A percentile compares a stretch with the other conserved stretches of the same genome.
phyloP scores from a whole-genome alignment of 1,140 invertebrate species.

The Micrasema longulum region DNA sequence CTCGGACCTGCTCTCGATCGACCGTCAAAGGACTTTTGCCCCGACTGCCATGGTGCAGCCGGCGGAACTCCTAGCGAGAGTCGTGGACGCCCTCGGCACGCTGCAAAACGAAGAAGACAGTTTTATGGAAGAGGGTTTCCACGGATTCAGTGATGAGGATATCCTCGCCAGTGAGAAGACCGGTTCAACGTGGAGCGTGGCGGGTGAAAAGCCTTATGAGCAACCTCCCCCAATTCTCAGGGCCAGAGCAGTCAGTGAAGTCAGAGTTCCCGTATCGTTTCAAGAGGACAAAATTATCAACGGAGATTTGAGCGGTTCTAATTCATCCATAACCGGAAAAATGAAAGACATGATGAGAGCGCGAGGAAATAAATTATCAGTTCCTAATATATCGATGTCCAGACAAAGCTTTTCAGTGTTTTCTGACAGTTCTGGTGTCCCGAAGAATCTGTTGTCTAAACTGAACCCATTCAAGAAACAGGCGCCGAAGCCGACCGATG shows the following conservation, averaged over 20 bases:
- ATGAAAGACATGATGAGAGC: constrained; percentile 66
- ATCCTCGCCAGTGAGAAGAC: constrained; percentile 76
- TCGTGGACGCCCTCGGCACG: constrained; percentile 79
- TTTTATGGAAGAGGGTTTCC: constrained; percentile 62
- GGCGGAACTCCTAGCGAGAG: constrained; percentile 77
- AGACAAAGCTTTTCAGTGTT: constrained; percentile 23
- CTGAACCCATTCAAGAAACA: constrained; percentile 53
- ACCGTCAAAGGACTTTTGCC: constrained; percentile 81
- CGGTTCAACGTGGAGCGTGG: constrained; percentile 68
- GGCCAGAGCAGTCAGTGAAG: constrained; percentile 67
- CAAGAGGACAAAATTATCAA: constrained; percentile 62
- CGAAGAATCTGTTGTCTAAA: constrained; percentile 45
- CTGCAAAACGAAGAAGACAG: constrained; percentile 66
- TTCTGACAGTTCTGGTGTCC: background rate
- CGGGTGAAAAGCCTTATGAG: constrained; percentile 63
- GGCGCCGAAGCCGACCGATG: constrained; percentile 3
- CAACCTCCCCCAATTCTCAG: constrained; percentile 63
- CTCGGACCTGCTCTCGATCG: constrained; percentile 80
- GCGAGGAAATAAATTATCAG: constrained; percentile 55
- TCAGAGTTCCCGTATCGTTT: constrained; percentile 60
- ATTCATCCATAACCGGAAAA: constrained; percentile 71
- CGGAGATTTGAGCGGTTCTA: constrained; percentile 77
- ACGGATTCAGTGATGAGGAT: constrained; percentile 76
- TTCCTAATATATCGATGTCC: constrained; percentile 34
- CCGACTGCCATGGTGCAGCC: constrained; percentile 75